These are phyloP conservation scores for Cyanoramphus novaezelandiae DNA, from an alignment of 2,113 vertebrate genomes.

Conservation along the genomic window DNA sequence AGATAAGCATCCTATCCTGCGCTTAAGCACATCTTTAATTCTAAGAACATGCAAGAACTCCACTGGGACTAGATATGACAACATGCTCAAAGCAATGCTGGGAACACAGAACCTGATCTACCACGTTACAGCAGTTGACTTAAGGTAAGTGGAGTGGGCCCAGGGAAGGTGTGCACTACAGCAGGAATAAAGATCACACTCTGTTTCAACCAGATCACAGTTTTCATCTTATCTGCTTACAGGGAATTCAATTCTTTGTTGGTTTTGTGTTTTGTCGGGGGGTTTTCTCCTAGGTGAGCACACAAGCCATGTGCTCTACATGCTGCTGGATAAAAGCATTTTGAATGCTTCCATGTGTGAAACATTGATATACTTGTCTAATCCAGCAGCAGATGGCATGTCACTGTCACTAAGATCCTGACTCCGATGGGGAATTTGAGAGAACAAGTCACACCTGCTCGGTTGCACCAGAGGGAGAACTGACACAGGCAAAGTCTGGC, in stretches of 20 bases:
- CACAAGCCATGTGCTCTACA: neutral
- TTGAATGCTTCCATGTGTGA: neutral
- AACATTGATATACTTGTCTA: neutral
- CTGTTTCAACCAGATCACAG: neutral
- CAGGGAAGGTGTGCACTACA: neutral
- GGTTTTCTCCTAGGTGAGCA: neutral
- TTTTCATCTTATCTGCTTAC: neutral
- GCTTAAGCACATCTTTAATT: neutral
- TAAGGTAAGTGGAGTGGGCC: neutral
- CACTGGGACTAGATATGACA: neutral
- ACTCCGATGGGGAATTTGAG: neutral
- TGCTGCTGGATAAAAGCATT: neutral
- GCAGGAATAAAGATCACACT: neutral
- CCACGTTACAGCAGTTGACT: neutral
- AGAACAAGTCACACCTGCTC: conserved; percentile 41
- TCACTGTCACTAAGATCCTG: neutral
- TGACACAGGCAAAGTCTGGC: neutral
- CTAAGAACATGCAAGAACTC: conserved; percentile 10
- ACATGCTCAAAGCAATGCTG: neutral
- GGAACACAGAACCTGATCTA: neutral
- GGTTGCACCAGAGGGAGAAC: neutral
- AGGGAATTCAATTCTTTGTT: neutral
- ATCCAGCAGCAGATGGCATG: neutral
- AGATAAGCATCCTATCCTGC: neutral
- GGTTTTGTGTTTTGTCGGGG: neutral